phyloP scores from a whole-genome alignment of 2,888 invertebrate genomes.

The Andrena praecox region DNA sequence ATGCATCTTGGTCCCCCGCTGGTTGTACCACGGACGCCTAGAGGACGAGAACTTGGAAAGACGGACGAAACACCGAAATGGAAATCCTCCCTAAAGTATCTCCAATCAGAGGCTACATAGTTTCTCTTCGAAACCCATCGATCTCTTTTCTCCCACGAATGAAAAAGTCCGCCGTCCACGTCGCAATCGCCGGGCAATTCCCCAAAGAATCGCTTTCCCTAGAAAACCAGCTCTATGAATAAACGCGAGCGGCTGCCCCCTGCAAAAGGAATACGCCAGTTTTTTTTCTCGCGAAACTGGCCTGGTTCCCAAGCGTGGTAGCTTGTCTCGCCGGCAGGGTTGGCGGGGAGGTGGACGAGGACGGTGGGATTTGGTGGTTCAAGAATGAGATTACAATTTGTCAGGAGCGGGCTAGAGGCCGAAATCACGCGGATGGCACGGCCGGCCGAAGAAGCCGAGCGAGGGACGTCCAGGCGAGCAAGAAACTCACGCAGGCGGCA shows the following conservation, averaged over 20 bases:
- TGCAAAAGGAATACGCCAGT: conserved; percentile 55
- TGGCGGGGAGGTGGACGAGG: not conserved
- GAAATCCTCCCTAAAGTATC: too few species aligned
- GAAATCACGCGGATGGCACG: conserved; percentile 58
- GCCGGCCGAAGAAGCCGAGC: conserved; percentile 1
- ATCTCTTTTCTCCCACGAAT: conserved; percentile 12
- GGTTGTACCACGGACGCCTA: too few species aligned
- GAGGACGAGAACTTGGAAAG: too few species aligned
- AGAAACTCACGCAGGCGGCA: conserved; percentile 71
- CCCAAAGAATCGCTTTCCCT: conserved; percentile 47
- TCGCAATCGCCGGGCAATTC: not conserved
- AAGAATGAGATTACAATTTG: conserved; percentile 82
- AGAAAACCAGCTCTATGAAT: conserved; percentile 54
- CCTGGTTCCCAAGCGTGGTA: conserved; percentile 58
- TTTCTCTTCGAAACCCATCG: too few species aligned
- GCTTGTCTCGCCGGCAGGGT: not conserved
- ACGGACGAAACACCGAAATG: too few species aligned
- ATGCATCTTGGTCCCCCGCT: not conserved
- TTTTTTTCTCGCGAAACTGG: conserved; percentile 48
- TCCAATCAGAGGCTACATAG: too few species aligned
- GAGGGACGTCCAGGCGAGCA: conserved; percentile 53
- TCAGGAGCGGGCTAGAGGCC: conserved; percentile 72
- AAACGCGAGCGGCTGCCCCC: conserved; percentile 27
- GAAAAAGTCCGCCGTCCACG: conserved; percentile 2
- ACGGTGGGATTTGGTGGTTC: conserved; percentile 62